Conservation (phyloP, 2,797 vertebrate species). For the Lacerta viridis region DNA sequence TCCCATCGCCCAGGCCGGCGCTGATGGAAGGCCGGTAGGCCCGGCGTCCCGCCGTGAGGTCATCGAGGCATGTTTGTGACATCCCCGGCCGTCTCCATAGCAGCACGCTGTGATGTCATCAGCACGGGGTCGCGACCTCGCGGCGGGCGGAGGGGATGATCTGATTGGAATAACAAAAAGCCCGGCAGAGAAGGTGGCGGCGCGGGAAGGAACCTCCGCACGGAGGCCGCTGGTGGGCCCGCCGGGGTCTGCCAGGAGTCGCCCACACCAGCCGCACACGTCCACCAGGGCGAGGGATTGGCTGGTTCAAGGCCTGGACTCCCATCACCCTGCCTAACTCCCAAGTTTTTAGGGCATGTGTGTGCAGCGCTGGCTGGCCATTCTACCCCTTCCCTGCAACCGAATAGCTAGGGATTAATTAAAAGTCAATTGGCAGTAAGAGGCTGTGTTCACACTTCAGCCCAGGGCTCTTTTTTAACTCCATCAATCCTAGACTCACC, state of each 20-base stretch:
- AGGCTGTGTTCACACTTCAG: background rate
- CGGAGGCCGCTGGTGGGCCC: background rate
- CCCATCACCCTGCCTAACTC: background rate
- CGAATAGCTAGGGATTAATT: background rate
- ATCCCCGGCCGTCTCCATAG: conserved; percentile 67
- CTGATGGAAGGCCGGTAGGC: conserved; percentile 63
- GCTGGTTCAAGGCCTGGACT: background rate
- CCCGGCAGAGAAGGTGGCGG: background rate
- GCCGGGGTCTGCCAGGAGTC: background rate
- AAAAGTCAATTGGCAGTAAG: background rate
- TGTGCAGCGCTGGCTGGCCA: background rate
- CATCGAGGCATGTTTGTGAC: conserved; percentile 75
- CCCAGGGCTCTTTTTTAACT: background rate
- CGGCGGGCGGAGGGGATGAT: conserved; percentile 66
- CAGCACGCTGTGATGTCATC: conserved; percentile 73
- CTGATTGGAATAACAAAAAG: conserved; percentile 72
- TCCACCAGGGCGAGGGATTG: background rate
- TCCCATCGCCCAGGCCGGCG: conserved; percentile 69
- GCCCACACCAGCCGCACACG: too few species aligned
- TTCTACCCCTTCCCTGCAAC: too few species aligned
- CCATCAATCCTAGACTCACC: background rate
- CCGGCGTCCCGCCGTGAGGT: conserved; percentile 76
- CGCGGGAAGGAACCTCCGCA: background rate
- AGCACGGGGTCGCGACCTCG: conserved; percentile 64
- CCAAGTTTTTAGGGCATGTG: background rate